These are phyloP conservation scores for Sceloporus tristichus DNA, from an alignment of 2,113 vertebrate species.

Conservation along the genomic window DNA sequence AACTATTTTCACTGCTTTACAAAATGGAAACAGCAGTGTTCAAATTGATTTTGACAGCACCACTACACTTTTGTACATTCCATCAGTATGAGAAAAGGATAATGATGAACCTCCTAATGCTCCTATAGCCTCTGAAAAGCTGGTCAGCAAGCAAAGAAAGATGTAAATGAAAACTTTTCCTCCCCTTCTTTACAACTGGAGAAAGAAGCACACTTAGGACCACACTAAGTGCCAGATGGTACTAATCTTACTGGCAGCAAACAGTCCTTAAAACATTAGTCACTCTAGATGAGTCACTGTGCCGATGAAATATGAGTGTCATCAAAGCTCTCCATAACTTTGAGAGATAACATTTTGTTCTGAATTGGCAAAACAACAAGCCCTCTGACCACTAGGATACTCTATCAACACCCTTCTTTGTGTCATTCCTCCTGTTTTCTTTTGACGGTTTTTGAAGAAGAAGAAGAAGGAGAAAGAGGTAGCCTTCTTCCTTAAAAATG, in stretches of 20 bases:
- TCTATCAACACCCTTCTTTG: not conserved
- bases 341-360: slow-evolving; percentile 18
- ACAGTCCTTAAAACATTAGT: not conserved
- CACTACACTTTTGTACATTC: not conserved
- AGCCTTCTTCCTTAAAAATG: too few species aligned
- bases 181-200: not conserved
- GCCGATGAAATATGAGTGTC: slow-evolving; percentile 19
- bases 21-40: not conserved
- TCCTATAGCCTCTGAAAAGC: not conserved
- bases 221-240: not conserved
- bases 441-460: too few species aligned
- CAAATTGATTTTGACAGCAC: slow-evolving; percentile 23
- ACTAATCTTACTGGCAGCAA: not conserved
- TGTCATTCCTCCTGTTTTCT: too few species aligned
- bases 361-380: slow-evolving; percentile 7
- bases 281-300: not conserved
- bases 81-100: slow-evolving; percentile 1
- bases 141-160: not conserved
- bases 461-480: too few species aligned
- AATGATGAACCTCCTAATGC: not conserved
- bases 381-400: not conserved
- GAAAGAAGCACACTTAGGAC: not conserved
- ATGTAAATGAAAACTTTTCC: not conserved
- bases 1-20: slow-evolving; percentile 1
- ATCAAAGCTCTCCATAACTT: slow-evolving; percentile 8